Percentiles rank a stretch among this genome's conserved stretches.
These are phyloP conservation scores for Zele albiditarsus DNA, from an alignment of 2,888 invertebrate species.

Conservation along the genomic window DNA sequence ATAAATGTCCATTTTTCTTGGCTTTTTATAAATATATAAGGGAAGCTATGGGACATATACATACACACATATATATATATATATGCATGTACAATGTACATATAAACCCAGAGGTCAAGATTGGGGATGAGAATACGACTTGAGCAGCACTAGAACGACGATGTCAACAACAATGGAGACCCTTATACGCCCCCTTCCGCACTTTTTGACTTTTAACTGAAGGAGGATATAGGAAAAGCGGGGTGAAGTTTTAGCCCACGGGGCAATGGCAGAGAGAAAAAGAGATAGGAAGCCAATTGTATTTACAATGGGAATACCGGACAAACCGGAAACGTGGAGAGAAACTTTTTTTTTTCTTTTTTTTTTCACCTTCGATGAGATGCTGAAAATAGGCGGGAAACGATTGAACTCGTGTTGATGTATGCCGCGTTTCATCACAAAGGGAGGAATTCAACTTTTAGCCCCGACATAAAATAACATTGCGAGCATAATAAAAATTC, in stretches of 20 bases:
- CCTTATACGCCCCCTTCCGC: conserved; percentile 62
- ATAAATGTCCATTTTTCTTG: neutral
- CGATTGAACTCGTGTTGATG: conserved; percentile 10
- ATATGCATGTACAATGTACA: neutral
- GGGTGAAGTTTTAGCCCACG: conserved; percentile 1
- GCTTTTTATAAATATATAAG: neutral
- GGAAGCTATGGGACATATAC: neutral
- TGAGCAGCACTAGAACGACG: conserved; percentile 44
- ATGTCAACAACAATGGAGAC: conserved; percentile 52
- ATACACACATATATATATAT: conserved; percentile 16
- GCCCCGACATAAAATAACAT: conserved; percentile 5
- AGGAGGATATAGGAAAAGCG: conserved; percentile 13
- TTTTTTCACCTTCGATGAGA: conserved; percentile 25
- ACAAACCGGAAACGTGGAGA: conserved; percentile 62
- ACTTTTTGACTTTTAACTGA: conserved; percentile 62
- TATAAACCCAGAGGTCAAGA: conserved; percentile 39
- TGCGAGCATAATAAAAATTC: neutral
- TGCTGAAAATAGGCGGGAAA: conserved; percentile 32
- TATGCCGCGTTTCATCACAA: conserved; percentile 11
- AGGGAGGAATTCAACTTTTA: conserved; percentile 10
- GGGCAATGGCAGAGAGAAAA: conserved; percentile 15
- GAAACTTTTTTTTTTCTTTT: conserved; percentile 24
- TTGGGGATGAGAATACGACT: conserved; percentile 44
- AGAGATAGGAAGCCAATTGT: conserved; percentile 33
- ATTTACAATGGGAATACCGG: conserved; percentile 47